Conservation (phyloP, 2,113 vertebrate genomes). For the Chascanopsetta lugubris region DNA sequence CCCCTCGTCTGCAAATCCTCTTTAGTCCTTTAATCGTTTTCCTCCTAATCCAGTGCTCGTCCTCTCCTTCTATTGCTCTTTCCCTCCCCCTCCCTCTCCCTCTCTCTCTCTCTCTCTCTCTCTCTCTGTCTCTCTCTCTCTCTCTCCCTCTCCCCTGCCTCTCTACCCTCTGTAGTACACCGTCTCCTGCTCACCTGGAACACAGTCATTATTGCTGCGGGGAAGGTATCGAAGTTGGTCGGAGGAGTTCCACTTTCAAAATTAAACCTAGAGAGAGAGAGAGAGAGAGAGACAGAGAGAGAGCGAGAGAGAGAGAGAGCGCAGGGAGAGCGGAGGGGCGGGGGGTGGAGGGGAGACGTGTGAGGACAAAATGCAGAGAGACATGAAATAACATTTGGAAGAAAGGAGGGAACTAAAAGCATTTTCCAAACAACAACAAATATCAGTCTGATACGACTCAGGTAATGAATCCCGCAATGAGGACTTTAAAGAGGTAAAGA, state of each 20-base stretch:
- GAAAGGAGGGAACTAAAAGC: not conserved
- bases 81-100: not conserved
- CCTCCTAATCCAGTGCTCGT: slow-evolving; percentile 27
- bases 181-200: slow-evolving; percentile 87
- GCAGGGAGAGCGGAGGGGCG: not conserved
- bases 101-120: not conserved
- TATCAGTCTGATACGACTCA: not conserved
- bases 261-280: not conserved
- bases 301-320: not conserved
- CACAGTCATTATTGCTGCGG: slow-evolving; percentile 99
- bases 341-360: too few species aligned
- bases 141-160: not conserved
- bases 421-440: slow-evolving; percentile 20
- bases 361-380: too few species aligned
- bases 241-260: slow-evolving; percentile 82
- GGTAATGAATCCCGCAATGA: slow-evolving; percentile 31
- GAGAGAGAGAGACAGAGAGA: not conserved
- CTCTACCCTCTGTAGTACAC: slow-evolving; percentile 5
- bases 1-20: slow-evolving; percentile 19
- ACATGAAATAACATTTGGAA: not conserved
- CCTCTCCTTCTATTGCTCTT: not conserved
- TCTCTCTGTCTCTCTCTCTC: not conserved
- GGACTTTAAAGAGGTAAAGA: slow-evolving; percentile 43
- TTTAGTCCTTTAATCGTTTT: slow-evolving; percentile 18
- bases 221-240: slow-evolving; percentile 97